phyloP scores from a whole-genome alignment of 92 coral and sea anemone species.

The Porites rus region DNA sequence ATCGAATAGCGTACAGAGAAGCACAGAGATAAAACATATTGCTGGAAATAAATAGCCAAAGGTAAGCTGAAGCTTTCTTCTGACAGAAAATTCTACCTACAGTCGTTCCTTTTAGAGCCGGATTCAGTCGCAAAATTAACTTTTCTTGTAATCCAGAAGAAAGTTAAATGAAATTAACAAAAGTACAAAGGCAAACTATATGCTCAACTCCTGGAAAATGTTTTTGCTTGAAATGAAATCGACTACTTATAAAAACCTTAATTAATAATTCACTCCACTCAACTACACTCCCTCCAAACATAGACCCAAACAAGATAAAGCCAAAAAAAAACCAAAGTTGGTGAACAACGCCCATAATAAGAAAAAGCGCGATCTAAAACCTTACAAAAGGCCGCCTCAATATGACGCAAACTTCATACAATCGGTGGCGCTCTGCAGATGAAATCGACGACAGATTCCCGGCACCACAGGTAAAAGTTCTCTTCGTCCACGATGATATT shows the following conservation, averaged over 20 bases:
- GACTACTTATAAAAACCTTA: slow-evolving; percentile 60
- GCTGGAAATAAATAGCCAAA: slow-evolving; percentile 12
- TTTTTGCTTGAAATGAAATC: slow-evolving; percentile 55
- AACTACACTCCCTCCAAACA: slow-evolving; percentile 72
- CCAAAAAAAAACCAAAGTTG: slow-evolving; percentile 27
- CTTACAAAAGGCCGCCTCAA: slow-evolving; percentile 28
- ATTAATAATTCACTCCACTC: slow-evolving; percentile 60
- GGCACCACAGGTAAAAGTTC: slow-evolving; percentile 40
- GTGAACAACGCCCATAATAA: slow-evolving; percentile 70
- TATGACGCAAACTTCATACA: slow-evolving; percentile 24
- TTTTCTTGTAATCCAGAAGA: not conserved
- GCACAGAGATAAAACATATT: slow-evolving; percentile 22
- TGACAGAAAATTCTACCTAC: not conserved
- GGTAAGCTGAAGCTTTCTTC: not conserved
- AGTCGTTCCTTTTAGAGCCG: not conserved
- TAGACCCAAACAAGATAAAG: slow-evolving; percentile 58
- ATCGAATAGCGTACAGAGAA: slow-evolving; percentile 1
- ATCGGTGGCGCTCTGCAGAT: slow-evolving; percentile 35
- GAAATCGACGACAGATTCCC: slow-evolving; percentile 68
- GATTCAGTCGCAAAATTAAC: not conserved
- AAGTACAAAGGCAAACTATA: slow-evolving; percentile 6
- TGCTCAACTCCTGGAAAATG: not conserved
- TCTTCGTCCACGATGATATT: slow-evolving; percentile 65
- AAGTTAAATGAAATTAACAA: slow-evolving; percentile 1
- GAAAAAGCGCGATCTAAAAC: slow-evolving; percentile 37